These are phyloP conservation scores for Engraulis encrasicolus DNA, from an alignment of 2,113 vertebrate species.

Conservation along the genomic window DNA sequence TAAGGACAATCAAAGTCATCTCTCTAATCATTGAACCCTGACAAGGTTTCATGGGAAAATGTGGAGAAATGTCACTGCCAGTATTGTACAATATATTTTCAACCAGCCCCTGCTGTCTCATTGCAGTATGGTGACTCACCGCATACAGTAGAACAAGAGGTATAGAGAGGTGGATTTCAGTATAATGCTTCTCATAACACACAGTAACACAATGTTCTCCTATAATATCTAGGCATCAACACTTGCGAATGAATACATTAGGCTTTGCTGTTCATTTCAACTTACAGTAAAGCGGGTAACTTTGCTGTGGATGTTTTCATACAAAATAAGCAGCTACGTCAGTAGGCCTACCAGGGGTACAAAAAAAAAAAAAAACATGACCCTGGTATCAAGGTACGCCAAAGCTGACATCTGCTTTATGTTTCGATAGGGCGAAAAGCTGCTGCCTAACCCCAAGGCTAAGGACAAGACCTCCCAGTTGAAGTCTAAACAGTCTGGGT, in stretches of 20 bases:
- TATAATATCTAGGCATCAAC: neutral
- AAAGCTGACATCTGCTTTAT: neutral
- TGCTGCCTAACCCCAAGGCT: neutral
- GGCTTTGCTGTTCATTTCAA: neutral
- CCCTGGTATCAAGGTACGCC: neutral
- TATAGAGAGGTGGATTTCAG: neutral
- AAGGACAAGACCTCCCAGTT: neutral
- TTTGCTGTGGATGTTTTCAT: neutral
- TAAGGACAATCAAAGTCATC: conserved; percentile 48
- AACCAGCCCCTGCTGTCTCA: neutral
- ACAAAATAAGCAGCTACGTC: neutral
- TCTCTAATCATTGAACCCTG: neutral
- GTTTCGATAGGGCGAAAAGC: neutral
- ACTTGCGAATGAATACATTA: too few species aligned
- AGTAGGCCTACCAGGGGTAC: too few species aligned
- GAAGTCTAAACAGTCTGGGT: neutral
- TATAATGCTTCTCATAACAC: neutral
- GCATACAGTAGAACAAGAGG: neutral
- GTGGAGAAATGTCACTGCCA: neutral
- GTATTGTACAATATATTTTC: neutral
- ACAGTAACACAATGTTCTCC: neutral
- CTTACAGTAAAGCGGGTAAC: neutral
- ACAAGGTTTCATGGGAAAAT: conserved; percentile 19
- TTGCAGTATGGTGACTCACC: neutral
- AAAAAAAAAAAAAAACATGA: neutral